Base-by-base conservation (phyloP, 2,113 vertebrate species). In the Merops nubicus region DNA sequence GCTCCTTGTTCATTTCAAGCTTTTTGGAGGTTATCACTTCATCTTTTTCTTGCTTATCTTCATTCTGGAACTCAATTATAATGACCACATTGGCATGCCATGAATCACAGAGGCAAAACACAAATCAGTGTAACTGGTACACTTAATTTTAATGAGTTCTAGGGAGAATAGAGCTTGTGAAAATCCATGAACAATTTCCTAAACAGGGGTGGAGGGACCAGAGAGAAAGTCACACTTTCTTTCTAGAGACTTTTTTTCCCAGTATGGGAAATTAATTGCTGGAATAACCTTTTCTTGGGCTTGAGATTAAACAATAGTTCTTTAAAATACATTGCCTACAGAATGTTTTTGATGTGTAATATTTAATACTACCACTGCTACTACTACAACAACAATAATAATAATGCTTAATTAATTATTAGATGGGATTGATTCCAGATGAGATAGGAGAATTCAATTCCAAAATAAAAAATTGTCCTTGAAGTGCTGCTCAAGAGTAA, bases 11-110 rank as follows among this genome's bases (percentile, higher is more conserved):
- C 87, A 94, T 87, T 48, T 92, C 73, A 59, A 36, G 4, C 40
- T 78, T 92, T 96, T 81, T 81, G 60, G 84, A 91, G 56, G 73
- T 92, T 96, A 94, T 93, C 17, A 0, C 31, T 95, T 91, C 50
- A 88, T 87, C 93, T 96, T 92, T 82, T 89, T 53, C 84, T 88
- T 91, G 65, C 64, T 91, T 96, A 91, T 93, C 89, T 95, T 94
- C 87, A 93, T 76, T 85, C 85, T 89, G 62, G 87, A 96, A 82
- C 81, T 96, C 93, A 88, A 50, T 96, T 96, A 93, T 76, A 95
- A 95, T 69, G 77, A 93, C 87, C 81, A 75, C 54, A 91, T 62
- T 89, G 93, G 53, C 93, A 85, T 60, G 48, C 53, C 87, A 89
- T 96, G 81, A 93, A 95, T 97, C 87, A 95, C 3, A 8, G 43